These are phyloP conservation scores for Apodemus speciosus DNA, from an alignment of 2,113 vertebrate genomes.

Conservation along the genomic window DNA sequence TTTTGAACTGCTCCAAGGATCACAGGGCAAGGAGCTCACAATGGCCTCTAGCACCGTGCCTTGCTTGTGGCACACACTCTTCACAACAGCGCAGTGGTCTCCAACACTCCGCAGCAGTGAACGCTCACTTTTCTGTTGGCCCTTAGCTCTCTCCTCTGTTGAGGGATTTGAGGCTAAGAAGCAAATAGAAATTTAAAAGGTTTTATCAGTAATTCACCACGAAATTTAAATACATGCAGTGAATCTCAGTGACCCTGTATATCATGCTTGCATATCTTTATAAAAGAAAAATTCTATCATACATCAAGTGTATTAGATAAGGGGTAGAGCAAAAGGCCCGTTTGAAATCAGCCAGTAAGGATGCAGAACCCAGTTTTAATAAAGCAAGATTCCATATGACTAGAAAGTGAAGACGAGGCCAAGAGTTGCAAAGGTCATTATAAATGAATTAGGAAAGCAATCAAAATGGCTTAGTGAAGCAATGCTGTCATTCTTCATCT, in stretches of 20 bases:
- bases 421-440: slow-evolving; percentile 82
- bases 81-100: no score
- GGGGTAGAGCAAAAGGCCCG: not conserved
- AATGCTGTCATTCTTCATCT: slow-evolving; percentile 73
- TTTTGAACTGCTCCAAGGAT: not conserved
- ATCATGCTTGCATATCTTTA: slow-evolving; percentile 45
- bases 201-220: not conserved
- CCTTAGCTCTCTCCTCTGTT: not conserved
- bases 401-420: slow-evolving; percentile 74
- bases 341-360: slow-evolving; percentile 38
- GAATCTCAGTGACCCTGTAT: not conserved
- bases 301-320: slow-evolving; percentile 36
- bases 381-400: slow-evolving; percentile 74
- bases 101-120: no score
- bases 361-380: slow-evolving; percentile 69
- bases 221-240: not conserved
- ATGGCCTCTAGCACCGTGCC: no score
- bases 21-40: not conserved
- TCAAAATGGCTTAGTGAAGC: slow-evolving; percentile 77
- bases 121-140: not conserved
- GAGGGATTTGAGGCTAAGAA: not conserved
- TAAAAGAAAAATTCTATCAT: slow-evolving; percentile 48
- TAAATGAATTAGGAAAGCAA: slow-evolving; percentile 84
- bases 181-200: not conserved
- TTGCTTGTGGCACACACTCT: not conserved